Evolutionary conservation across 2,113 vertebrate genomes (phyloP).

Genomic region (Brevimyrus niger): DNA sequence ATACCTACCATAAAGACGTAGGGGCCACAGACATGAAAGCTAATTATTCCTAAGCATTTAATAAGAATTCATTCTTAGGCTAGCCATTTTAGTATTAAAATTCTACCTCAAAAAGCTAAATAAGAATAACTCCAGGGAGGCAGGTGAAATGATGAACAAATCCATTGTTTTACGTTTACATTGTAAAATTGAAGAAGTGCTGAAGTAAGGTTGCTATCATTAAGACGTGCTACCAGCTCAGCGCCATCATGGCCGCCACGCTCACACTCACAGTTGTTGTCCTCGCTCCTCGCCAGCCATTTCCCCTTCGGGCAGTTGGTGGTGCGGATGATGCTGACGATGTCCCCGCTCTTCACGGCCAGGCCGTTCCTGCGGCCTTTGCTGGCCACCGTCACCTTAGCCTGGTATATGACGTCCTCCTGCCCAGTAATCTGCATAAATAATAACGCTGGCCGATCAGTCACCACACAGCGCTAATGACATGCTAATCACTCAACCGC

Average conservation of each 20-base stretch:
- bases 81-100: neutral
- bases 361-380: constrained; percentile 48
- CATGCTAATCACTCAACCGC: neutral
- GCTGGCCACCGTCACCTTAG: constrained; percentile 36
- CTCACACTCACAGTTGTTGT: constrained; percentile 64
- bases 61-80: neutral
- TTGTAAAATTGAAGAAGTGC: neutral
- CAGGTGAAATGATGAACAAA: neutral
- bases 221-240: neutral
- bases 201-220: neutral
- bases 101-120: neutral
- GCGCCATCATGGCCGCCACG: neutral
- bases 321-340: constrained; percentile 46
- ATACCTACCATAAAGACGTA: neutral
- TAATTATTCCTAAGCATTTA: neutral
- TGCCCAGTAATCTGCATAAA: constrained; percentile 57
- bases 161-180: neutral
- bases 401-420: constrained; percentile 48
- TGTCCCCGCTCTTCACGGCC: constrained; percentile 48
- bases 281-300: constrained; percentile 55
- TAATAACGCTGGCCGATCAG: neutral
- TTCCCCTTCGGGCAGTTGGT: constrained; percentile 51
- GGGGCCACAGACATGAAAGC: neutral
- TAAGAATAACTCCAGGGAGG: neutral
- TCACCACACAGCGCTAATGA: neutral